Percentiles rank a stretch among this genome's conserved stretches.
Evolutionary conservation across 2,888 invertebrate species (phyloP).

Genomic region (Ectemnius lituratus): DNA sequence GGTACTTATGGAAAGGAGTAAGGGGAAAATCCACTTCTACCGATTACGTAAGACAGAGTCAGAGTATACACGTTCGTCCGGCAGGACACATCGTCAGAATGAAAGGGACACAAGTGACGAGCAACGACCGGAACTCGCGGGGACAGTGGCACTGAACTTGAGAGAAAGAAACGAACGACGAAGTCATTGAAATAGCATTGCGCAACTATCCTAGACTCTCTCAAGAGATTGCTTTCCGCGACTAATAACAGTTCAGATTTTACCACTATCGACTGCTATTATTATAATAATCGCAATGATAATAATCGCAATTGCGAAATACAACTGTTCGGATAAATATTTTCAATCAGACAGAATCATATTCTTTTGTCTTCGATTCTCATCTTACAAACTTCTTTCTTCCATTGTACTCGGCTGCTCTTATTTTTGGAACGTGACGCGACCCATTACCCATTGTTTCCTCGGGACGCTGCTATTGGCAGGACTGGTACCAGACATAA

Average conservation of each 20-base stretch:
- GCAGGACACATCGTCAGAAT: conserved; percentile 15
- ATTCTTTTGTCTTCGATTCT: too few species aligned
- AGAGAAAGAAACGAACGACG: conserved; percentile 26
- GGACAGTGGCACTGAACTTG: conserved; percentile 71
- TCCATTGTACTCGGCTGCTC: not conserved
- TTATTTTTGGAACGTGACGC: conserved; percentile 10
- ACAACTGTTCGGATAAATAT: not conserved
- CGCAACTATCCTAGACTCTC: conserved; percentile 35
- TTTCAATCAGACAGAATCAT: too few species aligned
- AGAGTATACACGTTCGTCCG: conserved; percentile 18
- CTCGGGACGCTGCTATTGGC: not conserved
- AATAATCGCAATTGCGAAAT: conserved; percentile 28
- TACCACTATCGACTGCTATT: conserved; percentile 45
- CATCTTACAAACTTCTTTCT: not conserved
- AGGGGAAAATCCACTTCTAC: conserved; percentile 30
- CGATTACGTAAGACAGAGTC: conserved; percentile 52
- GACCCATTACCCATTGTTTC: not conserved
- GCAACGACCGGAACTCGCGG: conserved; percentile 69
- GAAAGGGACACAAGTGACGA: conserved; percentile 50
- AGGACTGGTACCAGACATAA: not conserved
- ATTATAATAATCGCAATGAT: conserved; percentile 47
- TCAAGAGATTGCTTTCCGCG: conserved; percentile 52
- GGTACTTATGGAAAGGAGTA: too few species aligned
- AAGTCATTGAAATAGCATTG: not conserved
- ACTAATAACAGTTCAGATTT: conserved; percentile 58